Evolutionary conservation across 1,140 invertebrate genomes (phyloP), one percentile per base, ranked within the genome.

Genomic region (Penaeus indicus): DNA sequence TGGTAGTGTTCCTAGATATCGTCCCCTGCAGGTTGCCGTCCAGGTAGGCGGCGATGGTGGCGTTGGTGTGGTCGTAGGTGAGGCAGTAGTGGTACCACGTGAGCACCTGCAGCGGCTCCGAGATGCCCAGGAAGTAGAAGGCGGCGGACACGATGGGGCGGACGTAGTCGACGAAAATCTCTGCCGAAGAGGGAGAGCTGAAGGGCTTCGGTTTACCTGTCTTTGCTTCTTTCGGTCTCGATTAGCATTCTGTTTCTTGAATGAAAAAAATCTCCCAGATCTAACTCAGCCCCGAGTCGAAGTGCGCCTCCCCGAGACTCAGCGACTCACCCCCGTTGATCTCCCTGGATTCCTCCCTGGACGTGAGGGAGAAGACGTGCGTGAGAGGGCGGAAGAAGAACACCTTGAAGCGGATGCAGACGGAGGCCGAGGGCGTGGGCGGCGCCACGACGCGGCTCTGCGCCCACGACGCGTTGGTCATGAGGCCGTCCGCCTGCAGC

Each of bases 71-170:
- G 86, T 88, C 27, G 54, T 88, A 88, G 69, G 86, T 88, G 86
- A 88, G 86, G 86, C 86, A 88, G 81, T 84, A 88, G 60, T 88
- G 86, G 81, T 88, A 88, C 86, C 86, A 88, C 5, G 69, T 88
- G 42, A 88, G 69, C 18, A 88, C 86, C 86, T 88, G 86, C n/a
- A 88, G 81, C 1, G 86, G 86, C 27, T 88, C 67, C 64, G 64
- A 63, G 86, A 88, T 88, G 69, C 86, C 86, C 80, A 88, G 86
- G 81, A 88, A 88, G 81, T 88, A 88, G 86, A 88, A 88, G 42
- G 86, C 86, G 18, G 86, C 47, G 1, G 86, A 84, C 67, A 88
- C 86, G 67, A 88, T 88, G 69, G 86, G 86, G 3, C 86, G 80
- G 64, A 88, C 86, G 47, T 88, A 88, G 86, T 88, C 86, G 21